Base-by-base conservation (phyloP, 2,797 vertebrate genomes). In the Heliangelus exortis region DNA sequence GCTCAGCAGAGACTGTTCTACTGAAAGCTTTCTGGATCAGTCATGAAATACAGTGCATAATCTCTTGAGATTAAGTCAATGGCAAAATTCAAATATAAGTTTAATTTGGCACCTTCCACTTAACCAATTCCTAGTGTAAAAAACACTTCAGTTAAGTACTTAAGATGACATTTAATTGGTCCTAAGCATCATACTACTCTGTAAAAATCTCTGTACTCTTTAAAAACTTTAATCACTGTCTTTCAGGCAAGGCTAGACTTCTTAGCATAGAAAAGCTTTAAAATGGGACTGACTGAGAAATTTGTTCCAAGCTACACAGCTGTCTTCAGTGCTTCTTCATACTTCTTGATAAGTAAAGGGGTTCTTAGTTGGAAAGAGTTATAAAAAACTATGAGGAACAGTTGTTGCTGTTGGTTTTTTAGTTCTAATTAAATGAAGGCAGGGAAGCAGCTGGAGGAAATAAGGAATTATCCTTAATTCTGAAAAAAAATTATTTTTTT, bases 61-160 rank as follows among this genome's bases (percentile, higher is more conserved):
- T 96, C 92, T 96, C 90, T 77, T 82, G 77, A 94, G 95, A 96
- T 96, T 95, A 96, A 93, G 87, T 87, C 73, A 91, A 87, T 17
- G n/a, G 89, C 82, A 96, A 95, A 95, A 89, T 89, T 96, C 65
- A 90, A 93, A 94, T 82, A 67, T 86, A 90, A 93, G 48, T 95
- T 95, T 96, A 91, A 97, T 94, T 97, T 95, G 94, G 81, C 84
- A 95, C 89, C 88, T 97, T 97, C 88, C 89, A 94, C 69, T 96
- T 96, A 96, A 82, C 92, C 83, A 91, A 91, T 89, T 94, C 91
- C 51, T 89, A 89, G 62, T n/a, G 73, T 61, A 86, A 93, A 77
- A 95, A 89, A 41, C 34, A 34, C 48, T 92, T 87, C 53, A 39
- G 74, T 84, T 93, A 91, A 94, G 82, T 91, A 96, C 80, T 96